Base-by-base conservation (phyloP, 2,797 vertebrate genomes). In the Haliaeetus vocifer region DNA sequence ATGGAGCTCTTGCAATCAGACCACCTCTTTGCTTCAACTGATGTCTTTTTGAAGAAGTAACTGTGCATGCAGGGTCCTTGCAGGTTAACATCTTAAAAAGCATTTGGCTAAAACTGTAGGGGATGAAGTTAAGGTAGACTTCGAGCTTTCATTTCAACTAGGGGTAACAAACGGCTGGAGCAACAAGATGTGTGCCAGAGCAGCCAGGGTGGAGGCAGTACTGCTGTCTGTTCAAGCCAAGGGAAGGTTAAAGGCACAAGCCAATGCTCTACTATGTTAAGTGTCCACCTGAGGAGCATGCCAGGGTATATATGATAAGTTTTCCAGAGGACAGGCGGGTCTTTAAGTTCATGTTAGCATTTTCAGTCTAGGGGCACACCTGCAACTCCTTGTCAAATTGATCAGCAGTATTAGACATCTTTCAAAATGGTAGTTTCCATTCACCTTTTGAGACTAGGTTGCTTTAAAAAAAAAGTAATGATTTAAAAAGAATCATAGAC, bases 301-400 rank as follows among this genome's bases (percentile, higher is more conserved):
- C 21, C 14, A 52, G 12, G 6, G 38, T 83, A 35, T 65, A 37
- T 38, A 8, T 38, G 49, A 2, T 53, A 45, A 86, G 16, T 95
- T 79, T 96, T 90, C 45, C 68, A 94, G 81, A 40, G 17, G 25
- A 49, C 70, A 68, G 74, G 16, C 94, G 45, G 50, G 40, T 91
- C 83, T 87, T 87, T 81, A 73, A 84, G 85, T 97, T 97, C 72
- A 37, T 3, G 1, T 61, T 92, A 80, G 26, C 1, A 1, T 95
- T 79, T 96, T 89, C 76, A 5, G 65, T 92, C 80, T 81, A 70
- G 38, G 33, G 22, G 8, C 52, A 61, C 75, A 75, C 82, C 38
- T 95, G 75, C 55, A 83, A 42, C 92, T 94, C 75, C 67, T 93
- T 94, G 53, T 95, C 92, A 96, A 88, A 95, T 40, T 90, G 68